phyloP scores from a whole-genome alignment of 2,888 invertebrate species.

The Rhingia rostrata region DNA sequence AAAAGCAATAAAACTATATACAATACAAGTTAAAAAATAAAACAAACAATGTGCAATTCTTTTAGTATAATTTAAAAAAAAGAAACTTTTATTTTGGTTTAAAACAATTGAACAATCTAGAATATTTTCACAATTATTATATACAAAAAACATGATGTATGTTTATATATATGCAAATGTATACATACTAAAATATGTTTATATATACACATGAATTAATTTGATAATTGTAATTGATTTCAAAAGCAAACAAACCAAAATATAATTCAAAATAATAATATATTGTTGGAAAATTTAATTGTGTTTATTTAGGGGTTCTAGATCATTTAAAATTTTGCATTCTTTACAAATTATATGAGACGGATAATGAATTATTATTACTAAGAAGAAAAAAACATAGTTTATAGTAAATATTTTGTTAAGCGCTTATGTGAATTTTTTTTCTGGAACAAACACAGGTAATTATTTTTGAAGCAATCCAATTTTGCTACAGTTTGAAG shows the following conservation, averaged over 20 bases:
- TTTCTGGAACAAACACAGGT: conserved; percentile 48
- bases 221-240: conserved; percentile 30
- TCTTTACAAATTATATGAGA: conserved; percentile 14
- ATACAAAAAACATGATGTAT: conserved; percentile 24
- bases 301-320: conserved; percentile 28
- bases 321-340: conserved; percentile 22
- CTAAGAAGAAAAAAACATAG: conserved; percentile 17
- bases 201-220: conserved; percentile 20
- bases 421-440: conserved; percentile 16
- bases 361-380: conserved; percentile 25
- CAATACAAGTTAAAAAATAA: conserved; percentile 64
- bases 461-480: conserved; percentile 27
- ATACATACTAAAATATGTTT: neutral
- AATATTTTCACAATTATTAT: conserved; percentile 56
- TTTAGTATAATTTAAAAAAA: conserved; percentile 64
- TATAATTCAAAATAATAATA: conserved; percentile 1
- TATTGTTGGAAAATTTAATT: conserved; percentile 31
- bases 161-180: neutral
- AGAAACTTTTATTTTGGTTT: conserved; percentile 9
- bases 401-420: conserved; percentile 34
- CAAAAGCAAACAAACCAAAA: conserved; percentile 1
- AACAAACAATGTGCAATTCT: conserved; percentile 71
- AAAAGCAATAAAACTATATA: conserved; percentile 81
- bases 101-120: conserved; percentile 51
- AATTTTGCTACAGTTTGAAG: neutral